These are phyloP conservation scores for Oxystoma pomonae DNA, from an alignment of 2,888 invertebrate species.

Conservation along the genomic window DNA sequence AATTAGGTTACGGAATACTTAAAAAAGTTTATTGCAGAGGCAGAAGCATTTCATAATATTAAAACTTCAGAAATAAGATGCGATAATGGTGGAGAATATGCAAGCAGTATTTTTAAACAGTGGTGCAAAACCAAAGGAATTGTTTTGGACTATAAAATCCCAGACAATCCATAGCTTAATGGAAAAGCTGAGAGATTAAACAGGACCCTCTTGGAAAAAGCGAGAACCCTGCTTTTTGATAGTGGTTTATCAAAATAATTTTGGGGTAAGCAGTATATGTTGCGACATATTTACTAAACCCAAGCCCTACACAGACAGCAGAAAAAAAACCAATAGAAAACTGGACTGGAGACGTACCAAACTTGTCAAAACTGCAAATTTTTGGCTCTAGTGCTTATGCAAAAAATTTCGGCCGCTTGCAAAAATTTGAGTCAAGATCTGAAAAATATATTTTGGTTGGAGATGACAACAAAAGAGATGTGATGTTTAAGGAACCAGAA, in stretches of 20 bases:
- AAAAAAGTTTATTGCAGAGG: conserved; percentile 23
- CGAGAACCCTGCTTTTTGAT: conserved; percentile 30
- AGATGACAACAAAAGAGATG: too few relatives aligned
- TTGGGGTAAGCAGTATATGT: conserved; percentile 33
- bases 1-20: conserved; percentile 21
- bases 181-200: conserved; percentile 27
- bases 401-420: conserved; percentile 25
- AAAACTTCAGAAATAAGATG: conserved; percentile 25
- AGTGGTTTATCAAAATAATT: conserved; percentile 27
- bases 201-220: conserved; percentile 29
- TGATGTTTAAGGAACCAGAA: conserved; percentile 17
- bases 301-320: conserved; percentile 26
- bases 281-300: conserved; percentile 32
- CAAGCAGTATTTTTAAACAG: conserved; percentile 14
- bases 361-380: too few relatives aligned
- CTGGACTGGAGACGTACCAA: conserved; percentile 31
- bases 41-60: conserved; percentile 20
- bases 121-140: conserved; percentile 27
- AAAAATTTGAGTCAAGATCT: conserved; percentile 33
- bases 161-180: conserved; percentile 25
- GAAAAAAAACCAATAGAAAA: conserved; percentile 31
- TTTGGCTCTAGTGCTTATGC: too few relatives aligned
- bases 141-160: conserved; percentile 23
- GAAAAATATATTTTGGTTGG: conserved; percentile 29
- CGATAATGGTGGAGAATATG: conserved; percentile 30